Base-by-base conservation (phyloP, 2,888 invertebrate genomes). In the Rhyacophila evoluta region DNA sequence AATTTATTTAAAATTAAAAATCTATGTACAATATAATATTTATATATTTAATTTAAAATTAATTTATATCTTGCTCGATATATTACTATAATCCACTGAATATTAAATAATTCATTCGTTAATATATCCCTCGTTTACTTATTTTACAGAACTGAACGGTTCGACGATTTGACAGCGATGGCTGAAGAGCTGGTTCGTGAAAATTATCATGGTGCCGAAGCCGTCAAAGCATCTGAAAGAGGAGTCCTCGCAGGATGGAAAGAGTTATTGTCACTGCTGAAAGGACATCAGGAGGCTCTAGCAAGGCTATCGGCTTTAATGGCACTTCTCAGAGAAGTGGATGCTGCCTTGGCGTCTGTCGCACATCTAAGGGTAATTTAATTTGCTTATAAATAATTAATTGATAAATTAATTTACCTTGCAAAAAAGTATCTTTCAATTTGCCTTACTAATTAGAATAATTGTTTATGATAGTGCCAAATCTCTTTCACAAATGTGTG, bases 151-250 rank as follows among this genome's bases (percentile, higher is more conserved):
- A 96, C 97, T 84, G 98, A 98, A 86, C 93, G 99, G 8, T 98
- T 99, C 86, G 95, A 96, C 84, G 97, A 98, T 87, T 91, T 99
- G 69, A 95, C 95, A 0, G 94, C 95, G 75, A 97, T 99, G 97
- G 96, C 97, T 1, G 94, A 94, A 72, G 98, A 99, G 85, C 90
- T 99, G 75, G 95, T 96, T 28, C 91, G 93, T 37, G 98, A 98
- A 89, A 94, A 95, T 83, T 99, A 98, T 88, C 95, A 98, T 86
- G 95, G 95, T 38, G 93, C 95, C 27, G 97, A 96, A 80, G 91
- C 93, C 0, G 97, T 99, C 1, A 86, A 87, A 0, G 84, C 87
- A 41, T 91, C 94, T 0, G 94, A 94, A 84, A 91, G 92, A 77
- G 93, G 97, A 80, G 97, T 98, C 36, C 91, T 97, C 85, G 89